Evolutionary conservation across 2,888 invertebrate species (phyloP), one percentile per base, ranked within the genome.

Genomic region (Eremobia ochroleuca): DNA sequence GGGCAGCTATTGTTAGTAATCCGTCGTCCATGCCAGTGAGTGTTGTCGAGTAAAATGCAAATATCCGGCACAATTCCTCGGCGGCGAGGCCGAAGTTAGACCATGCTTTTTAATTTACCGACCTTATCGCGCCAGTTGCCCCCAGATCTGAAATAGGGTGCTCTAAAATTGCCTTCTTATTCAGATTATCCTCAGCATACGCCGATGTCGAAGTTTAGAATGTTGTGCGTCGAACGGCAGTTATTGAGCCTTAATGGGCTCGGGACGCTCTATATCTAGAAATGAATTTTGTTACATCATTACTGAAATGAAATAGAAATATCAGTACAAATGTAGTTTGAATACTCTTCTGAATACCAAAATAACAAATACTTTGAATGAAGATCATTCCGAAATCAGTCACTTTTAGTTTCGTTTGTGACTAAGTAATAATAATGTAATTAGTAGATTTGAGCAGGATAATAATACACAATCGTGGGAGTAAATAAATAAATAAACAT

Each of bases 31-130:
- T 85, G 86, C 89, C 85, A 90, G 87, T 84, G 86, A 88, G 85
- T 91, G 87, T 89, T 89, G 90, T 88, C 89, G 86, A 90, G 91
- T 91, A 91, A 92, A 93, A 93, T 92, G 92, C 91, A 92, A 94
- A 94, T 92, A 92, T 90, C 86, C 87, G 88, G 85, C 89, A 90
- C 91, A 90, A 93, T 91, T 92, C 89, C 90, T 87, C 88, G 85
- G 81, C 85, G 79, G 87, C 88, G 91, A 87, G 89, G 91, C 81
- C 87, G 85, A 91, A 93, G 91, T 92, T 91, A 87, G 89, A 87
- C 90, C 90, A 90, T 92, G 92, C 92, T 94, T 95, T 95, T 95
- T 95, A 94, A 95, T 95, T 94, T 94, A 94, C 92, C 87, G 86
- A 87, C 92, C 90, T 93, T 94, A 94, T 94, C 94, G 92, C 86